Evolutionary conservation across 1,140 invertebrate genomes (phyloP), one percentile per base, ranked within the genome.

Genomic region (Bombus terrestris): DNA sequence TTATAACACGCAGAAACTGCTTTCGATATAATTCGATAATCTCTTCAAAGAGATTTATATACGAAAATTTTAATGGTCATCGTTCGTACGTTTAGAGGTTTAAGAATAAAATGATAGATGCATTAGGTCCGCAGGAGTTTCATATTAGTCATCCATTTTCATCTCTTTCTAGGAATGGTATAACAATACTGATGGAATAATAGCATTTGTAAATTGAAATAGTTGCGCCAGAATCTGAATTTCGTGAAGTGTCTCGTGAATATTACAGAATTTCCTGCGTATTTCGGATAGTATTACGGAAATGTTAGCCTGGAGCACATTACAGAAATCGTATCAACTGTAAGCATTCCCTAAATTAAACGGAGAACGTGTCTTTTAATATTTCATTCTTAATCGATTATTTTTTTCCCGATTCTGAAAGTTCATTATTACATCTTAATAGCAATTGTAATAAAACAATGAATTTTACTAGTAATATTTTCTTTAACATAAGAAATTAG

Each of bases 161-260:
- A 37, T 75, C 74, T 32, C 25, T 53, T 35, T 28, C 47, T 6
- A 37, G 47, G 10, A 13, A 35, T 28, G 3, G 28, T 72, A 15
- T 18, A 72, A 72, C 39, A n/a, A 72, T 39, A n/a, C 69, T 15
- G 25, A 57, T 28, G 32, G 47, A 57, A 57, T 75, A 53, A 75
- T 18, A 53, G 47, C 35, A 37, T 75, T 75, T 37, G 43, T 28
- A 37, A 75, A 75, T 75, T 57, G 43, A 57, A 75, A 75, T 75
- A 37, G 37, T 28, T 75, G 73, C 18, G 9, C 47, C 32, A 75
- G 74, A 75, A 75, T 37, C 32, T 37, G 47, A 57, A 75, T 53
- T 57, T 75, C 74, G 22, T 18, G 10, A 37, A 57, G 22, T 57
- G 74, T 41, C 32, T 15, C 32, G 74, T 28, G 32, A 41, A 57